Evolutionary conservation across 2,888 invertebrate genomes (phyloP).

Genomic region (Lissocephala sabroskyi): DNA sequence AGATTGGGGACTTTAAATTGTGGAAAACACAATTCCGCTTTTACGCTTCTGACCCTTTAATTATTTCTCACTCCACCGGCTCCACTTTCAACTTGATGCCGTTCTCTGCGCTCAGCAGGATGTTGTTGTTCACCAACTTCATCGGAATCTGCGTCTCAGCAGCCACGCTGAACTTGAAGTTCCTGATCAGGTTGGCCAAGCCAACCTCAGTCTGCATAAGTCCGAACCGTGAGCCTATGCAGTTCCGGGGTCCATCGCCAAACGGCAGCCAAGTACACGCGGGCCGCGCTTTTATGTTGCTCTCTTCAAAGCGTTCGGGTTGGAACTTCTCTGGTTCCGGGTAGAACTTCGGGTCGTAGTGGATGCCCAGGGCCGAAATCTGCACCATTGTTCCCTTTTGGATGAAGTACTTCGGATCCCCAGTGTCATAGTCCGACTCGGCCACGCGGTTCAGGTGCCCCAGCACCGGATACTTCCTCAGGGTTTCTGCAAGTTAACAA

Average conservation of each 20-base stretch:
- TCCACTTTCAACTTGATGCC: conserved; percentile 27
- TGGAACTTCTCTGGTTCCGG: conserved; percentile 76
- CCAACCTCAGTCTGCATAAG: conserved; percentile 26
- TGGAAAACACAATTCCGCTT: neutral
- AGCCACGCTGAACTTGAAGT: conserved; percentile 21
- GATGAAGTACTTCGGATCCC: conserved; percentile 70
- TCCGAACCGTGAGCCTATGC: conserved; percentile 52
- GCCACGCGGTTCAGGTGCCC: conserved; percentile 73
- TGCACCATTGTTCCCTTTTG: conserved; percentile 73
- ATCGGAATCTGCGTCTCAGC: conserved; percentile 20
- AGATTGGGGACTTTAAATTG: neutral
- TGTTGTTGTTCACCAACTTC: conserved; percentile 6
- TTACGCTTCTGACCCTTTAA: neutral
- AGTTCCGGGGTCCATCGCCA: conserved; percentile 64
- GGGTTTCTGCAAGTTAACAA: conserved; percentile 70
- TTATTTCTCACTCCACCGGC: neutral
- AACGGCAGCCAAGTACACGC: conserved; percentile 56
- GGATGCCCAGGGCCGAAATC: conserved; percentile 74
- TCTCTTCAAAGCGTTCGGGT: conserved; percentile 75
- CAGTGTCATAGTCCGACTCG: conserved; percentile 12
- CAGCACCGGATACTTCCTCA: conserved; percentile 74
- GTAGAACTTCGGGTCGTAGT: conserved; percentile 75
- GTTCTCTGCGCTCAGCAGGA: conserved; percentile 19
- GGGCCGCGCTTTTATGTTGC: conserved; percentile 70
- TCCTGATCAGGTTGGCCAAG: conserved; percentile 13